Evolutionary conservation across 2,797 vertebrate genomes (phyloP).

Genomic region (Natrix natrix): DNA sequence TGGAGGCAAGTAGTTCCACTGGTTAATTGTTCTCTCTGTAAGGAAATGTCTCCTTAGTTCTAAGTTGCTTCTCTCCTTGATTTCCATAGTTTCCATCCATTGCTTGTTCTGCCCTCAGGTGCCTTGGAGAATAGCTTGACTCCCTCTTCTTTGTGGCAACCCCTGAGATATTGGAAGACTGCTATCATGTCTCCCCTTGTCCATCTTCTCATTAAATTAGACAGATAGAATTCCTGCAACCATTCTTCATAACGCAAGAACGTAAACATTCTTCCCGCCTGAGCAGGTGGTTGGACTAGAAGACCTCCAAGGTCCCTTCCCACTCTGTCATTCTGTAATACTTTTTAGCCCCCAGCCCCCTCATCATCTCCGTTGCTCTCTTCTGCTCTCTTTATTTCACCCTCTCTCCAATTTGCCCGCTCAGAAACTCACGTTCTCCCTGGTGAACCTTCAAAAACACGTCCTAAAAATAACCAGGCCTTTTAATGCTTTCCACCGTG

Average conservation of each 20-base stretch:
- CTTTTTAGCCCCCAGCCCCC: background rate
- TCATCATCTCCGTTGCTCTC: background rate
- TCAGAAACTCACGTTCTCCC: conserved; percentile 31
- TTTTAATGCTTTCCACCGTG: conserved; percentile 69
- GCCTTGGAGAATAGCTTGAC: background rate
- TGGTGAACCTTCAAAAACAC: conserved; percentile 38
- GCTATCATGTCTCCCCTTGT: rapidly evolving
- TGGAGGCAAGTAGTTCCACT: no score
- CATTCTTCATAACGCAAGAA: background rate
- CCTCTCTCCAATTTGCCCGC: conserved; percentile 49
- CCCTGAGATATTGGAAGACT: background rate
- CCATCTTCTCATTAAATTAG: background rate
- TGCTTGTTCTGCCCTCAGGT: background rate
- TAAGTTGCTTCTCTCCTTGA: no score
- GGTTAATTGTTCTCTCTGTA: no score
- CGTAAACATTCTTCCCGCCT: no score
- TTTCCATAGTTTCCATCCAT: background rate
- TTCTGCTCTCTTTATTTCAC: conserved; percentile 39
- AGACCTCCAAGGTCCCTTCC: no score
- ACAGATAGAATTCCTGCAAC: background rate
- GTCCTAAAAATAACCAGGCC: conserved; percentile 69
- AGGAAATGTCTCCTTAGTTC: no score
- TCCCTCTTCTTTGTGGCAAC: background rate
- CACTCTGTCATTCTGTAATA: no score
- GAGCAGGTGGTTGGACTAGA: no score